These are phyloP conservation scores for Euglossa dilemma DNA, from an alignment of 1,140 invertebrate genomes.

Conservation along the genomic window DNA sequence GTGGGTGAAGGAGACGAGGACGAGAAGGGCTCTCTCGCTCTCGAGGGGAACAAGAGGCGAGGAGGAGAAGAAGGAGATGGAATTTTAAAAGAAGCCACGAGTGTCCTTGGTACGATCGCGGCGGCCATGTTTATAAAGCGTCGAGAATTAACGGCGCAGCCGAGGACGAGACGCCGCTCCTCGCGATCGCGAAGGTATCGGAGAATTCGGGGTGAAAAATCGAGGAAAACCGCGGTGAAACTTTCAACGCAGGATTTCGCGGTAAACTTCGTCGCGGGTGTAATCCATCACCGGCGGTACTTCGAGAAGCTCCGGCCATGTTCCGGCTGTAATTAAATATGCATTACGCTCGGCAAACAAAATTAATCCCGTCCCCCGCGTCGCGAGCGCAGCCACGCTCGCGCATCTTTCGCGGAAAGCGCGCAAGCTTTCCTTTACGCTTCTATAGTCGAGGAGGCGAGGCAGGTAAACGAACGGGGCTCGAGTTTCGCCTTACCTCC, in stretches of 20 bases:
- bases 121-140: no score
- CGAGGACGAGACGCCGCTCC: no score
- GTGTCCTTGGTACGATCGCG: no score
- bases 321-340: conserved; percentile 9
- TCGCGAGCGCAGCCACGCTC: background rate
- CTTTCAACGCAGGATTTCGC: background rate
- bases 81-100: no score
- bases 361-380: conserved; percentile 16
- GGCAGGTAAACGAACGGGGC: conserved; percentile 9
- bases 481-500: background rate
- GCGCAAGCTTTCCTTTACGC: background rate
- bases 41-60: background rate
- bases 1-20: no score
- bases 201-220: background rate
- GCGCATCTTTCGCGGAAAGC: background rate
- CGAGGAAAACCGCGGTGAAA: background rate
- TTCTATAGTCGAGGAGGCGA: conserved; percentile 14
- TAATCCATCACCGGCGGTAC: background rate
- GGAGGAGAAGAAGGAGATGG: no score
- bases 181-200: no score
- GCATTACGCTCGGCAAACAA: conserved; percentile 21
- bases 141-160: no score
- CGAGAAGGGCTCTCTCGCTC: no score
- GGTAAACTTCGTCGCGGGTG: background rate
- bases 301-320: no score